phyloP scores from a whole-genome alignment of 2,888 invertebrate genomes.

The Lamellibrachia columna region DNA sequence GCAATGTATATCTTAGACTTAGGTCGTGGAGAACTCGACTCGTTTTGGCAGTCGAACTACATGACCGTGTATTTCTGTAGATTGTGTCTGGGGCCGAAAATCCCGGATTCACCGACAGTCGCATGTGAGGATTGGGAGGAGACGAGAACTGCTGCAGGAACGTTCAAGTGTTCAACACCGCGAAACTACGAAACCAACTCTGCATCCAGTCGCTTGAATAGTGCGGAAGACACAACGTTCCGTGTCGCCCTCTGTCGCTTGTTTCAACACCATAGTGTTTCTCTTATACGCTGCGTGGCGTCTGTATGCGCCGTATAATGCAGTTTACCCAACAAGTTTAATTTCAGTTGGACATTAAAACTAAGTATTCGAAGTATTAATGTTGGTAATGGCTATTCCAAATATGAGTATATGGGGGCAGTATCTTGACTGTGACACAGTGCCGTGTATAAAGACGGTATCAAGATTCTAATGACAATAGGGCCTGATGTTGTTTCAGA shows the following conservation, averaged over 20 bases:
- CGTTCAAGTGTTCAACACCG: background rate
- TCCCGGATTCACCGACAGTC: background rate
- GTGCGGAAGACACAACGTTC: background rate
- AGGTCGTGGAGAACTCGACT: too few species aligned
- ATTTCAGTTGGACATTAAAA: background rate
- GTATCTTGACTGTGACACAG: too few species aligned
- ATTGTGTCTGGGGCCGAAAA: background rate
- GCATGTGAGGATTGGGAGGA: background rate
- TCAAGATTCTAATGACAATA: too few species aligned
- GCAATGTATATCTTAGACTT: too few species aligned
- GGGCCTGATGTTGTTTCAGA: too few species aligned
- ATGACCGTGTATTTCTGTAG: background rate
- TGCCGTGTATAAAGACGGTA: too few species aligned
- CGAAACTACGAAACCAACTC: background rate
- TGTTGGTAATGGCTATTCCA: background rate
- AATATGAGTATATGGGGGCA: too few species aligned
- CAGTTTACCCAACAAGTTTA: background rate
- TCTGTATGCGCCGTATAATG: background rate
- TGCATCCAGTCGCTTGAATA: background rate
- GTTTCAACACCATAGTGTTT: background rate
- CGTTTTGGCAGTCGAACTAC: too few species aligned
- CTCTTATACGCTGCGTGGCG: background rate
- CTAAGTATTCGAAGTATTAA: background rate
- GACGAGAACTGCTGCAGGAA: background rate
- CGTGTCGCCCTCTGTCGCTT: background rate